These are phyloP conservation scores for Whitmania pigra DNA, from an alignment of 1,140 invertebrate genomes.

Conservation along the genomic window DNA sequence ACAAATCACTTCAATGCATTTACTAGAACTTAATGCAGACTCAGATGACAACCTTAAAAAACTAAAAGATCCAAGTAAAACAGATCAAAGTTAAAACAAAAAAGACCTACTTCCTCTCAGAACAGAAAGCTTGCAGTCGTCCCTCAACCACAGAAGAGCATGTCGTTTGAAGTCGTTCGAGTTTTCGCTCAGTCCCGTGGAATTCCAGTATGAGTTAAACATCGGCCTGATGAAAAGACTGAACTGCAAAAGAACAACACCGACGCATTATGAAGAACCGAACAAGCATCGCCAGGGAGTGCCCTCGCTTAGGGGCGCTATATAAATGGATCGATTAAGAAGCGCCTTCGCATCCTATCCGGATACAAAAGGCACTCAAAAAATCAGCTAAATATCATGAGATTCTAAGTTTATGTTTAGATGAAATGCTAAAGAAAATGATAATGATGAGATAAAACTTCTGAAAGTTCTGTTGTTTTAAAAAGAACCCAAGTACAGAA, in stretches of 20 bases:
- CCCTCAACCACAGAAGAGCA: neutral
- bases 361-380: too few relatives aligned
- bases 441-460: too few relatives aligned
- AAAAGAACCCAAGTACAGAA: too few relatives aligned
- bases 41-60: neutral
- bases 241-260: neutral
- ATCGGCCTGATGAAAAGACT: neutral
- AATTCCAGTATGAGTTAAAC: neutral
- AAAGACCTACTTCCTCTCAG: slow-evolving; percentile 3
- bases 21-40: neutral
- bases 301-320: too few relatives aligned
- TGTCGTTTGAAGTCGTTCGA: neutral
- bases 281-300: neutral
- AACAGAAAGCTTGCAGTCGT: neutral
- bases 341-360: too few relatives aligned
- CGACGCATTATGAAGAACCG: neutral
- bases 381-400: neutral
- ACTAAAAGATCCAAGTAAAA: neutral
- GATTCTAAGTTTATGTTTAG: neutral
- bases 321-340: too few relatives aligned
- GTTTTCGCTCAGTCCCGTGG: neutral
- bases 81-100: neutral
- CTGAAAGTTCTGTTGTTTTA: too few relatives aligned
- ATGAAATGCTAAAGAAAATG: too few relatives aligned
- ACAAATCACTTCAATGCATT: too few relatives aligned